Evolutionary conservation across 1,140 invertebrate species (phyloP), one percentile per base, ranked within the genome.

Genomic region (Solen grandis): DNA sequence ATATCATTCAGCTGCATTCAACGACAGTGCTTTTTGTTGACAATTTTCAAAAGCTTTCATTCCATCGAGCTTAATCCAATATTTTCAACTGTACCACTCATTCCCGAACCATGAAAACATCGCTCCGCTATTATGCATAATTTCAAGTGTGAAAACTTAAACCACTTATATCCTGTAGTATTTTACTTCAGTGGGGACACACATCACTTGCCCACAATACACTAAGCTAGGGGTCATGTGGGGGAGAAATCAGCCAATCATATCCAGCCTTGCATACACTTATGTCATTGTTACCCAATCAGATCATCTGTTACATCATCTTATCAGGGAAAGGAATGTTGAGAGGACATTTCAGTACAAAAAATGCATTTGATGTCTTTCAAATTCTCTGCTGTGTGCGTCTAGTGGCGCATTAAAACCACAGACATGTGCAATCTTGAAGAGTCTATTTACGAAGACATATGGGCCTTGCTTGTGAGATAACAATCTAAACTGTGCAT

Each of bases 241-340:
- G 46, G 74, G 74, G 65, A 35, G 57, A 2, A 55, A 16, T 76
- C 74, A 59, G 31, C 75, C 75, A 78, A 78, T 78, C 75, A 69
- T 25, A 78, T 35, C 36, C 60, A 13, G 35, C 54, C 41, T 78
- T 78, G 60, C 55, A 78, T 46, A 10, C 46, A 69, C 55, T 78
- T 78, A 78, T 78, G 54, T 78, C 75, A 78, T 38, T 14, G 55
- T 78, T 69, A 78, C 35, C 75, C 75, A 78, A 78, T 78, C 50
- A 78, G 33, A 66, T 60, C 55, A 60, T 31, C 46, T 69, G 25
- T 78, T 68, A 78, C 65, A 78, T 5, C 0, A 59, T 65, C 33
- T 78, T 78, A 78, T 78, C 75, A 78, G 52, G 31, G 63, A 78
- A 78, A 78, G 75, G 75, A 69, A 78, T 78, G 75, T 46, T 35